Evolutionary conservation across 2,888 invertebrate species (phyloP).

Genomic region (Diaprepes abbreviatus): DNA sequence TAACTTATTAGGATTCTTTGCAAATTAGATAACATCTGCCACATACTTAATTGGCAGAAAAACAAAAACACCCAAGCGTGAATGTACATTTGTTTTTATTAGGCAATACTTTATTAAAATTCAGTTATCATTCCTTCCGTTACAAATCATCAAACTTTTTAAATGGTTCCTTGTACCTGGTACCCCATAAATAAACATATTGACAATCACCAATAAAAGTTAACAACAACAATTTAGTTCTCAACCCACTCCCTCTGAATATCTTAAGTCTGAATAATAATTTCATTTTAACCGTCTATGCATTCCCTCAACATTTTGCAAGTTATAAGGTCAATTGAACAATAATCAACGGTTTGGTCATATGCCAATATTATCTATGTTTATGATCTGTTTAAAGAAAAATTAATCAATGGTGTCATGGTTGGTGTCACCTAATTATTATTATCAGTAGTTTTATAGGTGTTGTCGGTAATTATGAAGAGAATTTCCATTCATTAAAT

Average conservation of each 20-base stretch:
- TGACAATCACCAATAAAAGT: conserved; percentile 5
- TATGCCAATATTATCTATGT: conserved; percentile 29
- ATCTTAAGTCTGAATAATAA: conserved; percentile 35
- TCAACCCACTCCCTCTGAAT: conserved; percentile 35
- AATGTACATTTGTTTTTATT: no score
- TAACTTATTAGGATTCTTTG: no score
- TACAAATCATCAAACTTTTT: neutral
- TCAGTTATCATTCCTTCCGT: neutral
- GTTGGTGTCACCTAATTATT: neutral
- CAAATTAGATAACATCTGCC: no score
- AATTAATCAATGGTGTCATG: neutral
- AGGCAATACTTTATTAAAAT: neutral
- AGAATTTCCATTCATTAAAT: no score
- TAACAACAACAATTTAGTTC: conserved; percentile 18
- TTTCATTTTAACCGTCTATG: conserved; percentile 33
- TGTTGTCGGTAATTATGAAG: no score
- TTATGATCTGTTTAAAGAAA: conserved; percentile 1
- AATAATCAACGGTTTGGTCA: conserved; percentile 28
- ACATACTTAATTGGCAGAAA: no score
- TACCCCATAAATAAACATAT: conserved; percentile 8
- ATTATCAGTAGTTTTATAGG: neutral
- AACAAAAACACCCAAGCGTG: no score
- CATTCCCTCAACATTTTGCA: conserved; percentile 24
- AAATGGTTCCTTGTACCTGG: conserved; percentile 7
- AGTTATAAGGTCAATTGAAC: conserved; percentile 40